Percentiles rank a stretch among this genome's conserved stretches.
Conservation (phyloP, 2,113 vertebrate species). For the Lonchura striata region DNA sequence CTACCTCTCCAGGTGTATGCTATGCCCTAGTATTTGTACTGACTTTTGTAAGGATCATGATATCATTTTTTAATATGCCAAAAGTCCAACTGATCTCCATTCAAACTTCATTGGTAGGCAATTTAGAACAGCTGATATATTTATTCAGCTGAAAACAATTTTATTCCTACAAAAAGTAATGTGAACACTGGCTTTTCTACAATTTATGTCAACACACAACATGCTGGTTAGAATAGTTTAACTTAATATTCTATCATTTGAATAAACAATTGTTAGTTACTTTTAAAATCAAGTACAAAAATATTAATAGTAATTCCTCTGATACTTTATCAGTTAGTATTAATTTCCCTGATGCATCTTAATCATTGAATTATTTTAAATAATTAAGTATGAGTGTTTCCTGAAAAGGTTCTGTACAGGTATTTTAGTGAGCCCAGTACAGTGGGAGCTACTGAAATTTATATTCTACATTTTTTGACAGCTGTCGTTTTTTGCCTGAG, state of each 20-base stretch:
- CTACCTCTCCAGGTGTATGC: neutral
- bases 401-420: neutral
- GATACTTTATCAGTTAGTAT: neutral
- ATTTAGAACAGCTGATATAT: neutral
- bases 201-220: neutral
- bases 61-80: neutral
- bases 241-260: neutral
- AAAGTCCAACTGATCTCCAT: neutral
- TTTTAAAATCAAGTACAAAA: neutral
- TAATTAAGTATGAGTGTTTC: neutral
- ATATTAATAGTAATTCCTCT: neutral
- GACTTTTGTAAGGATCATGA: neutral
- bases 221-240: neutral
- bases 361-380: neutral
- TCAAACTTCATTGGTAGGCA: neutral
- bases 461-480: slow-evolving; percentile 39
- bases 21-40: neutral
- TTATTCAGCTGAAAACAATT: neutral
- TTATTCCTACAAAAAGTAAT: neutral
- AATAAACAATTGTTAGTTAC: neutral
- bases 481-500: slow-evolving; percentile 83
- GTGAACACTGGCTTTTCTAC: neutral
- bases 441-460: neutral
- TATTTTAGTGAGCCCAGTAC: neutral
- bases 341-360: neutral